Conservation (phyloP, 30 jellyfish, hydroid and myxozoan species). For the Aurelia coerulea region DNA sequence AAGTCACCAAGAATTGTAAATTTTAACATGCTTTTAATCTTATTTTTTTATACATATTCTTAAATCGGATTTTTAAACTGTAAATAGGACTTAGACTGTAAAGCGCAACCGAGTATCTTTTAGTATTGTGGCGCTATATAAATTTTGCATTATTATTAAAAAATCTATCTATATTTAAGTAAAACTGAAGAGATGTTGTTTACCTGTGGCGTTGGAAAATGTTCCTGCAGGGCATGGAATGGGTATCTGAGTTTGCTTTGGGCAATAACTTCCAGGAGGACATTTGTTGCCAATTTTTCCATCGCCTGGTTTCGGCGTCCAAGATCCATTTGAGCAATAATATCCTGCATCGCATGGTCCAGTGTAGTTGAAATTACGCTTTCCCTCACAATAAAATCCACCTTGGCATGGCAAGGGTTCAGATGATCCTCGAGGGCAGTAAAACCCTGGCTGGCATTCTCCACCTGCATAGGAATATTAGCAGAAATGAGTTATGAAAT, state of each 20-base stretch:
- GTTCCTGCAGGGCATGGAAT: conserved; percentile 87
- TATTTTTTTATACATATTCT: no score
- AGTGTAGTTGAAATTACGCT: conserved; percentile 73
- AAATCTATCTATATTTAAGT: background rate
- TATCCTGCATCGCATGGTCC: conserved; percentile 94
- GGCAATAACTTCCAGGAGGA: conserved; percentile 93
- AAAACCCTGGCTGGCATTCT: conserved; percentile 94
- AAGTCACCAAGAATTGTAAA: no score
- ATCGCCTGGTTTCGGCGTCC: conserved; percentile 83
- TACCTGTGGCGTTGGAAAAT: conserved; percentile 88
- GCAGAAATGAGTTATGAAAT: background rate
- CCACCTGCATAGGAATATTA: conserved; percentile 75
- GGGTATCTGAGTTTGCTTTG: conserved; percentile 75
- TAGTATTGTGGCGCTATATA: no score
- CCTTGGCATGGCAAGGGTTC: conserved; percentile 89
- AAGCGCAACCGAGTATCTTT: no score
- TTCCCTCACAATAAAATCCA: conserved; percentile 87
- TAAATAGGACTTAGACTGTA: no score
- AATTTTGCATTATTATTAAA: no score
- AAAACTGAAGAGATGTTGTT: background rate
- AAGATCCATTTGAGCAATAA: conserved; percentile 80
- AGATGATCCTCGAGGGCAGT: conserved; percentile 89
- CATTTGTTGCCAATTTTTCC: conserved; percentile 82
- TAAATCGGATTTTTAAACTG: no score
- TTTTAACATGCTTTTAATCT: no score